Base-by-base conservation (phyloP, 2,113 vertebrate genomes). In the Synchiropus splendidus region DNA sequence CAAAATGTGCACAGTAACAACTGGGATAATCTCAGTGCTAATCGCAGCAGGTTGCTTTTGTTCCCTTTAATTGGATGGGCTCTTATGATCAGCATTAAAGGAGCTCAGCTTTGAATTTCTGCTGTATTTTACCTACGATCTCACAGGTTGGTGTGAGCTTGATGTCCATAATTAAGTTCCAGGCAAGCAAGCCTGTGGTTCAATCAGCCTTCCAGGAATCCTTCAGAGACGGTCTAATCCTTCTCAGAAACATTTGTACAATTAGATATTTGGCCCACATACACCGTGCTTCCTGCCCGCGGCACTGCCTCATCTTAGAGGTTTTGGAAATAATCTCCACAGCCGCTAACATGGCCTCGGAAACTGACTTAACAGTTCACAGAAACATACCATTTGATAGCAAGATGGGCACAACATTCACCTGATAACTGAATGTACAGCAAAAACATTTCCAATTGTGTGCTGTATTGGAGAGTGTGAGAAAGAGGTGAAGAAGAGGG, bases 251-350 rank as follows among this genome's bases (percentile, higher is more conserved):
- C 48, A 51, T 66, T 59, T 68, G 36, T 45, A 45, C 61, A 66
- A 77, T 73, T 75, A 68, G 70, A 66, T 58, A 70, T 72, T 72
- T 66, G 63, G 59, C 64, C 72, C 54, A 50, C 64, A 64, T 39
- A 39, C 41, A 39, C 27, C 10, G 10, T 35, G 51, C 51, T 63
- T 45, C 52, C 57, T 27, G 21, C 21, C 21, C 21, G 21, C 50
- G 6, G 51, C 42, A 6, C 39, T 40, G 37, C 40, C 12, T 58
- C 14, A 46, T 11, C 54, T 58, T 30, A 48, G 31, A 49, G 39
- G 35, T 48, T 51, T 50, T 59, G 43, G 46, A 64, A 39, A 48
- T 52, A 52, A 33, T 27, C 21, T 27, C 21, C 8, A 27, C 21
- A 8, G 8, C 21, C 8, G 44, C 38, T 45, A 46, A 18, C 30